These are phyloP conservation scores for Scomber colias DNA, from an alignment of 2,113 vertebrate species.

Conservation along the genomic window DNA sequence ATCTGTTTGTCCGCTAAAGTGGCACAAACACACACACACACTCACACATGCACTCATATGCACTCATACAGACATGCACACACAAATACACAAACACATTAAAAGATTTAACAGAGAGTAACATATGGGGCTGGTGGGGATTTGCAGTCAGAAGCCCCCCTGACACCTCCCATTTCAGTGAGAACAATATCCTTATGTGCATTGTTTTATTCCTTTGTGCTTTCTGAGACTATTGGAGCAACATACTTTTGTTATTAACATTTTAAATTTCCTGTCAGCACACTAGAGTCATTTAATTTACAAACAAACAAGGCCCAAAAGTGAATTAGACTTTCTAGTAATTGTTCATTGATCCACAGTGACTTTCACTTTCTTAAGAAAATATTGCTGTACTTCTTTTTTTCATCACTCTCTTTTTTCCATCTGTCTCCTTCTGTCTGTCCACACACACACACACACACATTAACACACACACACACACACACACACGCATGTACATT, in stretches of 20 bases:
- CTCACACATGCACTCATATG: slow-evolving; percentile 2
- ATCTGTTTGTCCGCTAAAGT: slow-evolving; percentile 64
- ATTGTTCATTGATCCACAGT: background rate
- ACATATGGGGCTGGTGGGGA: slow-evolving; percentile 70
- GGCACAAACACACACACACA: slow-evolving; percentile 44
- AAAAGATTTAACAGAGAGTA: slow-evolving; percentile 61
- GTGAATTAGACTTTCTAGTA: background rate
- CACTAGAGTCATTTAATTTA: slow-evolving; percentile 10
- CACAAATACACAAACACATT: slow-evolving; percentile 51
- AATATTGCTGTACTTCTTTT: slow-evolving; percentile 43
- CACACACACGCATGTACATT: background rate
- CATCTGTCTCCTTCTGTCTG: background rate
- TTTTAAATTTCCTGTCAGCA: slow-evolving; percentile 13
- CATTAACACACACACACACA: background rate
- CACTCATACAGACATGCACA: slow-evolving; percentile 19
- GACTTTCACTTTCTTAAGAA: slow-evolving; percentile 28
- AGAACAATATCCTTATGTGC: slow-evolving; percentile 31
- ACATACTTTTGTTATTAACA: slow-evolving; percentile 39
- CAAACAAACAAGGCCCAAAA: slow-evolving; percentile 29
- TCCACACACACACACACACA: slow-evolving; percentile 10
- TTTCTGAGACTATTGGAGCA: slow-evolving; percentile 23
- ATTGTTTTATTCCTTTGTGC: slow-evolving; percentile 19
- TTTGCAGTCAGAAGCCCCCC: slow-evolving; percentile 53
- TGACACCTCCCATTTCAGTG: slow-evolving; percentile 33
- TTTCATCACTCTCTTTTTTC: slow-evolving; percentile 11